Base-by-base conservation (phyloP, 2,888 invertebrate species). In the Camptogramma bilineatum region DNA sequence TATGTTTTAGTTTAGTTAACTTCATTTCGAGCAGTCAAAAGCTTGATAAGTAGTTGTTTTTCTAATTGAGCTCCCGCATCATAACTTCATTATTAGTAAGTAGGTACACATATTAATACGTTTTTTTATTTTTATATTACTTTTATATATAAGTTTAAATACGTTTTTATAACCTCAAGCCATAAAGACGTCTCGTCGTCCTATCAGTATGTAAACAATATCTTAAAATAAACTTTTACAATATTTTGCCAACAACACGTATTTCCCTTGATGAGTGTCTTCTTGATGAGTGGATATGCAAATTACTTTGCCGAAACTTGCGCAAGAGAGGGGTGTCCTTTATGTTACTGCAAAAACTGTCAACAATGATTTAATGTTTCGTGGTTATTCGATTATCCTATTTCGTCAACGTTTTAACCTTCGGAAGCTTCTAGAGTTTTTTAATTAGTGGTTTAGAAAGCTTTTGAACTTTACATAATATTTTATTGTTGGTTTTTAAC, bases 311-410 rank as follows among this genome's bases (percentile, higher is more conserved):
- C 44, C 24, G 52, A 56, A 62, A 4, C 16, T 58, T 66, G 51
- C 55, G 59, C 52, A 54, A 62, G 52, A 64, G 18, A 10, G 34
- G 28, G 10, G 34, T 34, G 31, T 52, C 51, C 65, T 63, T 53
- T 58, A 58, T 54, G 52, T 51, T 51, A 34, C 46, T 46, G 44
- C 34, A 28, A 60, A 48, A n/a, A 5, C 16, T 31, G 54, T 60
- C 31, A 52, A 16, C 44, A 59, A 34, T 52, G 19, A 55, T 55
- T 13, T 39, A 4, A 24, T 34, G 55, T 39, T 55, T 60, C 9
- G 24, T 53, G 44, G 57, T 52, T 50, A 34, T 44, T 17, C 9
- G 8, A 52, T 64, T 68, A 62, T 70, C 66, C 66, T 70, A 62
- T 52, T 39, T 39, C 34, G 34, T 39, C 34, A 39, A 39, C 34